These are phyloP conservation scores for Brachyrhaphis roseni DNA, from an alignment of 2,797 vertebrate genomes.

Conservation along the genomic window DNA sequence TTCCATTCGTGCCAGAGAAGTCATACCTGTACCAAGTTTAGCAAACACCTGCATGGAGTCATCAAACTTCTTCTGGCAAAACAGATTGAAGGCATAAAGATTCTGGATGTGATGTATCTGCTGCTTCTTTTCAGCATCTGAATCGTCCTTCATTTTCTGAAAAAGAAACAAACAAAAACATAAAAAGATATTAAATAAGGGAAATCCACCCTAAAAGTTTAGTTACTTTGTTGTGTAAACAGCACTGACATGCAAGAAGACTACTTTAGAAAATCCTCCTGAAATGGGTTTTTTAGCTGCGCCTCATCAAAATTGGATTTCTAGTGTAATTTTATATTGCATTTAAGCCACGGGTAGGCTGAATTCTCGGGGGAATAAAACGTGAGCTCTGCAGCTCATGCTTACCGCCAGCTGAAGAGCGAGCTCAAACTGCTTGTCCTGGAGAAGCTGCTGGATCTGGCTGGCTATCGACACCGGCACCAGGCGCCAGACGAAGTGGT, in stretches of 20 bases:
- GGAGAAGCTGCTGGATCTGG: conserved; percentile 96
- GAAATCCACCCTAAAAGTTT: background rate
- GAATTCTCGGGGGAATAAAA: background rate
- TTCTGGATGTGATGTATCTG: conserved; percentile 99
- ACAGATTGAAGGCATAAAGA: conserved; percentile 98
- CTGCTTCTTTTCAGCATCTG: conserved; percentile 95
- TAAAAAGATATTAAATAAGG: background rate
- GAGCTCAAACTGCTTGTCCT: conserved; percentile 98
- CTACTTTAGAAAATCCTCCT: background rate
- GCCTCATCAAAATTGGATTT: background rate
- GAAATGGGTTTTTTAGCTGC: background rate
- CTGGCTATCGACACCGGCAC: conserved; percentile 95
- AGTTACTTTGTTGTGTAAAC: background rate
- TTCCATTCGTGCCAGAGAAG: background rate
- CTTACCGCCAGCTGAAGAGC: conserved; percentile 97
- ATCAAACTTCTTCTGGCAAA: conserved; percentile 98
- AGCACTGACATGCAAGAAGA: background rate
- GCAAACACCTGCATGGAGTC: conserved; percentile 99
- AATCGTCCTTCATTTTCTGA: conserved; percentile 98
- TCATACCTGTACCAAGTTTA: conserved; percentile 96
- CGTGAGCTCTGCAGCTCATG: conserved; percentile 17
- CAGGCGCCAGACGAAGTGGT: conserved; percentile 99
- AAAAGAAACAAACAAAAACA: conserved; percentile 5
- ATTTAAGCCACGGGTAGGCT: background rate
- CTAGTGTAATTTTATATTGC: background rate